A percentile compares a stretch with the other conserved stretches of the same genome.
These are phyloP conservation scores for Platysteira castanea DNA, from an alignment of 2,113 vertebrate genomes.

Conservation along the genomic window DNA sequence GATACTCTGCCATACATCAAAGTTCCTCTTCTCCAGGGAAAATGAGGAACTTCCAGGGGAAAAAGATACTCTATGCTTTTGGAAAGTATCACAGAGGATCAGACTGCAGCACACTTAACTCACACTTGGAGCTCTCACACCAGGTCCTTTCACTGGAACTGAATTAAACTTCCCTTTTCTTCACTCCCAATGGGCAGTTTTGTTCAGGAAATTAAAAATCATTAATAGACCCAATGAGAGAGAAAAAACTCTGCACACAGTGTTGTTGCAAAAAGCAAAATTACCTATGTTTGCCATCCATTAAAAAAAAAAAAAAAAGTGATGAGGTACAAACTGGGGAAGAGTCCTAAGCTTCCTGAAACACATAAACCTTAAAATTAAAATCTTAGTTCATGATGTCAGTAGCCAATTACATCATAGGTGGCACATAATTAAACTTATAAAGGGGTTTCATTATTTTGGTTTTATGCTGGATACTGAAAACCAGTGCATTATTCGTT, in stretches of 20 bases:
- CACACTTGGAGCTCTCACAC: not conserved
- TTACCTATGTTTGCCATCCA: not conserved
- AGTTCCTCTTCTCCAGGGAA: not conserved
- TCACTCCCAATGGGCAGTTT: not conserved
- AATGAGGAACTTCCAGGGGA: not conserved
- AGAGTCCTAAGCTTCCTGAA: constrained; percentile 41
- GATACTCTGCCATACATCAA: not conserved
- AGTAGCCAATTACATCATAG: constrained; percentile 38
- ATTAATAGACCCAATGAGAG: not conserved
- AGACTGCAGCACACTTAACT: not conserved
- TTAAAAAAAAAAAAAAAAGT: not conserved
- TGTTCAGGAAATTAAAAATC: constrained; percentile 48
- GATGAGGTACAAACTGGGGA: constrained; percentile 23
- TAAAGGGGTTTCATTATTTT: constrained; percentile 29
- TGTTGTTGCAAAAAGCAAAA: constrained; percentile 26
- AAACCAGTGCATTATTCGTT: constrained; percentile 53
- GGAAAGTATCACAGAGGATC: not conserved
- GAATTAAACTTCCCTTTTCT: not conserved
- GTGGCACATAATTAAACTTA: constrained; percentile 66
- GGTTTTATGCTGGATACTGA: constrained; percentile 13
- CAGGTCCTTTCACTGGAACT: not conserved
- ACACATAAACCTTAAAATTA: constrained; percentile 51
- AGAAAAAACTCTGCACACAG: not conserved
- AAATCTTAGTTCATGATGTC: constrained; percentile 41
- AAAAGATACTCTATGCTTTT: not conserved